Percentiles rank a stretch among this genome's conserved stretches.
These are phyloP conservation scores for Osmerus mordax DNA, from an alignment of 2,113 vertebrate species.

Conservation along the genomic window DNA sequence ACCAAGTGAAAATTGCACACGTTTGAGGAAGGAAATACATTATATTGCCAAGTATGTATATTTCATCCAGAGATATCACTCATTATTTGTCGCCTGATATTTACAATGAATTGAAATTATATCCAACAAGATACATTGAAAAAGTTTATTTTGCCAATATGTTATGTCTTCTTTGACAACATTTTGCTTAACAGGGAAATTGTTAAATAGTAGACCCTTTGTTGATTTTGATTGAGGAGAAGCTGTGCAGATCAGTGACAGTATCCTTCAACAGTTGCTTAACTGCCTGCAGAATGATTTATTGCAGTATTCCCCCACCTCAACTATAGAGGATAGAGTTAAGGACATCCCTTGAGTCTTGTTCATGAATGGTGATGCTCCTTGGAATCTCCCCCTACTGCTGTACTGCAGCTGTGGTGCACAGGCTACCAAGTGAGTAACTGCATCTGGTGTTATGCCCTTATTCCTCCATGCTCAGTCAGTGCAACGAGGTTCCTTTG, in stretches of 20 bases:
- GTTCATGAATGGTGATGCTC: slow-evolving; percentile 64
- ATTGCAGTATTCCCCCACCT: slow-evolving; percentile 50
- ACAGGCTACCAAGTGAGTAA: slow-evolving; percentile 45
- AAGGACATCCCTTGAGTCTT: slow-evolving; percentile 63
- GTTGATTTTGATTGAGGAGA: slow-evolving; percentile 8
- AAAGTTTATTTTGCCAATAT: slow-evolving; percentile 24
- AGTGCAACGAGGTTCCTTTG: slow-evolving; percentile 42
- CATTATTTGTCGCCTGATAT: too few relatives aligned
- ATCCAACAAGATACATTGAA: slow-evolving; percentile 1
- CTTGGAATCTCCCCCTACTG: slow-evolving; percentile 34
- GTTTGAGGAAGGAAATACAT: too few relatives aligned
- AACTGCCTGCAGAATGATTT: slow-evolving; percentile 53
- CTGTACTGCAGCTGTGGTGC: slow-evolving; percentile 25
- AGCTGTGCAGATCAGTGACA: slow-evolving; percentile 43
- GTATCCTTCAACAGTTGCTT: slow-evolving; percentile 20
- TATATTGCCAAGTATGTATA: too few relatives aligned
- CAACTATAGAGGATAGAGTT: slow-evolving; percentile 55
- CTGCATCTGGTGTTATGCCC: slow-evolving; percentile 37
- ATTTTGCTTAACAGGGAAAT: slow-evolving; percentile 19
- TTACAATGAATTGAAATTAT: slow-evolving; percentile 6
- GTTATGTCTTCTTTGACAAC: slow-evolving; percentile 34
- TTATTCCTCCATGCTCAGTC: slow-evolving; percentile 29
- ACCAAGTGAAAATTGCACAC: too few relatives aligned
- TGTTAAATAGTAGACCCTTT: too few relatives aligned
- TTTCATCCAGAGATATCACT: too few relatives aligned